Base-by-base conservation (phyloP, 53 echinoderm and acorn worm species). In the Temnopleurus reevesii region DNA sequence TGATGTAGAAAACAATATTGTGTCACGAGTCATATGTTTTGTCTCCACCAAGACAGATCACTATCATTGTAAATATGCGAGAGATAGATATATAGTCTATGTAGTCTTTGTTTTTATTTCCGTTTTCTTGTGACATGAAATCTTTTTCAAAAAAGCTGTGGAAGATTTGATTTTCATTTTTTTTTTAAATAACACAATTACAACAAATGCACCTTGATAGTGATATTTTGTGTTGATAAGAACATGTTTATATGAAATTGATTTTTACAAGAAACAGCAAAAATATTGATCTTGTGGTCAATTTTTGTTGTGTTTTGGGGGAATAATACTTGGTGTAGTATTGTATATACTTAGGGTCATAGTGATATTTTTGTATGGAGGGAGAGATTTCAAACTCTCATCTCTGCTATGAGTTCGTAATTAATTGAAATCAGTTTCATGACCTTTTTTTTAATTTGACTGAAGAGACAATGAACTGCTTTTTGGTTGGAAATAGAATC, bases 351-450 rank as follows among this genome's bases (percentile, higher is more conserved):
- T 35, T 87, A 85, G 71, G 51, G 71, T 47, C 85, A 93, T 93
- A 93, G 93, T 93, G 87, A 90, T 93, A 93, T 93, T 93, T 93
- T 93, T 93, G 90, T 93, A 93, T 90, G 89, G 90, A 90, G 66
- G 29, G 46, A 86, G 46, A 46, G 30, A 66, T 34, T 9, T 53
- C 33, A 24, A 13, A 66, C 61, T 45, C 43, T 45, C 24, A 30
- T 87, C 88, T 25, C 71, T 21, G 24, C 12, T 85, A 85, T 60
- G 49, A 46, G 88, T 87, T 55, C 21, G 30, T 71, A 31, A 45
- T 9, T 77, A 12, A 60, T 54, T n/a, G 56, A 83, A 55, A 54
- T 54, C 49, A 54, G 28, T 83, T 83, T 83, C 35, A 83, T 56
- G 83, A 83, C 83, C 46, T 79, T 79, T 46, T 71, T 71, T n/a